A percentile compares a stretch with the other conserved stretches of the same genome.
phyloP scores from a whole-genome alignment of 1,140 invertebrate species.

The Sinella curviseta region DNA sequence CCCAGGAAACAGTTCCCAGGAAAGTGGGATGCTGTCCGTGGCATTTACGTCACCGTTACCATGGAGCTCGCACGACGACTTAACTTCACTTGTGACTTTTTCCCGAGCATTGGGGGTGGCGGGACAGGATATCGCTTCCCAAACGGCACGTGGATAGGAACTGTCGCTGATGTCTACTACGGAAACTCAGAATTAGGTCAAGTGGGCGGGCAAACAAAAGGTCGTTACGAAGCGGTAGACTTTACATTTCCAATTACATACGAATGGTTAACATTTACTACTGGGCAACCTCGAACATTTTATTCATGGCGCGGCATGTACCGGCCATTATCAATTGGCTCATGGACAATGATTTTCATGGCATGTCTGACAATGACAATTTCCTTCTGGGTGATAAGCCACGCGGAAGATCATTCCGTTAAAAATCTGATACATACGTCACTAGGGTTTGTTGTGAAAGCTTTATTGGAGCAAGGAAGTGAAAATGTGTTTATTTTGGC shows the following conservation, averaged over 20 bases:
- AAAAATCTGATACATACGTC: background rate
- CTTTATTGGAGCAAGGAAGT: constrained; percentile 12
- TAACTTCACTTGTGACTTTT: constrained; percentile 40
- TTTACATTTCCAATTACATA: constrained; percentile 40
- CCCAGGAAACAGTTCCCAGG: constrained; percentile 15
- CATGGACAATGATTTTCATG: constrained; percentile 23
- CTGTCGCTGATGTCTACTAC: constrained; percentile 1
- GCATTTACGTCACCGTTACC: constrained; percentile 20
- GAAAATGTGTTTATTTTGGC: constrained; percentile 16
- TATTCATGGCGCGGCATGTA: constrained; percentile 39
- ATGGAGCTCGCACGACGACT: constrained; percentile 5
- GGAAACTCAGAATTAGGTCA: constrained; percentile 1
- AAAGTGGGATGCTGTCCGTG: constrained; percentile 17
- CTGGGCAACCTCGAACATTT: constrained; percentile 29
- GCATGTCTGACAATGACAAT: background rate
- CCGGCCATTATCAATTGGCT: constrained; percentile 14
- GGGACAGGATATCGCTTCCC: constrained; percentile 29
- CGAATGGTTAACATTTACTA: constrained; percentile 44
- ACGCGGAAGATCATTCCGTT: background rate
- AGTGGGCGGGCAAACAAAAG: constrained; percentile 28
- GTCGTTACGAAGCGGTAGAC: constrained; percentile 26
- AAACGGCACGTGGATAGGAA: constrained; percentile 43
- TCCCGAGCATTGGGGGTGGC: constrained; percentile 38
- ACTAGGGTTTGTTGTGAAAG: background rate
- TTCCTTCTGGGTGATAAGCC: background rate